Base-by-base conservation (phyloP, 2,888 invertebrate species). In the Prenolepis imparis region DNA sequence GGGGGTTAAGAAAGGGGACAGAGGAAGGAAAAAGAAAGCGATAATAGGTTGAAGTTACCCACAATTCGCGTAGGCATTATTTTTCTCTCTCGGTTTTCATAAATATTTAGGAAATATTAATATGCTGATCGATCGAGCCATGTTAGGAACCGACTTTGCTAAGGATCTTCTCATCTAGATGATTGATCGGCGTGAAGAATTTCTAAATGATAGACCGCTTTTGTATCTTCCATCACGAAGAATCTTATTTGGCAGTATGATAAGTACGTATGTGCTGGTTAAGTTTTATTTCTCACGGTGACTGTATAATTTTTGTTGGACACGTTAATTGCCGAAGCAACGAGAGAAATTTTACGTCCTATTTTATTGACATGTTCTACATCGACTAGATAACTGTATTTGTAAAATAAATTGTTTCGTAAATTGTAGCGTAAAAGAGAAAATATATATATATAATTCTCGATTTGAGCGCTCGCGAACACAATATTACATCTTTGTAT, bases 21-120 rank as follows among this genome's bases (percentile, higher is more conserved):
- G 36, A 21, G 48, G 85, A 86, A 86, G 28, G 75, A 84, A 74
- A 83, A 83, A 82, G 84, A 87, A 87, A 88, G 90, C 80, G 86
- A 87, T 84, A 88, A 91, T 90, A 85, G 91, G 90, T 91, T 92
- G 91, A 91, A 91, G 91, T 91, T 90, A 87, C 84, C 87, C 86
- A 87, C 89, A 86, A 44, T 89, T 87, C 88, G 86, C 85, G 86
- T 87, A 66, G 85, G 86, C 74, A 86, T 78, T 68, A 78, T 84
- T 81, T 66, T 4, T 75, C 21, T 8, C 61, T 44, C 28, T n/a
- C 80, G 80, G 66, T 90, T 88, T 80, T 72, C 87, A 89, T 91
- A 87, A 91, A 88, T 90, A 89, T 89, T 90, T 86, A 85, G 80
- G 86, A 86, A 87, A 86, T 75, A 70, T 82, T 44, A 82, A 73